phyloP scores from a whole-genome alignment of 2,113 vertebrate genomes.

The Chloebia gouldiae region DNA sequence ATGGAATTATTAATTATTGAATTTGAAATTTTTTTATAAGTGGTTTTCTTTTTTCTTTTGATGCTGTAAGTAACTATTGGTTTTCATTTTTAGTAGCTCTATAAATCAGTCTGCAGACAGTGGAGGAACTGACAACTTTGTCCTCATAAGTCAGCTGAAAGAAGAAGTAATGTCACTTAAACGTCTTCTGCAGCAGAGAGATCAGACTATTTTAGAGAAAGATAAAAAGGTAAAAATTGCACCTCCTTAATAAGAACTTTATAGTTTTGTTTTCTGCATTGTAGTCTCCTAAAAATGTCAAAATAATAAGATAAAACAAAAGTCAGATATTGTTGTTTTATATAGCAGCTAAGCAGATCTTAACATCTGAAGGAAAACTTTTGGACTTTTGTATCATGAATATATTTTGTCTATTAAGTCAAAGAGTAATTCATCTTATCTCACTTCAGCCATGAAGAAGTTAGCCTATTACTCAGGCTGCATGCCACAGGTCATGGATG shows the following conservation, averaged over 20 bases:
- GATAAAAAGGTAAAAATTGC: constrained; percentile 88
- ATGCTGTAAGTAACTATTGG: constrained; percentile 22
- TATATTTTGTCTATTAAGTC: background rate
- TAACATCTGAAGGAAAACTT: background rate
- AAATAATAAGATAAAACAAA: background rate
- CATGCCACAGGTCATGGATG: background rate
- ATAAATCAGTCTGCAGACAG: constrained; percentile 98
- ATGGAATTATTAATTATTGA: constrained; percentile 72
- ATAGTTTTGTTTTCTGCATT: background rate
- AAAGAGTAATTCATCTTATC: background rate
- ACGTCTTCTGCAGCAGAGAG: constrained; percentile 94
- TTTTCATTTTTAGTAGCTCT: constrained; percentile 86
- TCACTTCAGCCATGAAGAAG: background rate
- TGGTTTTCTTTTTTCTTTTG: background rate
- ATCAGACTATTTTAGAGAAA: constrained; percentile 96
- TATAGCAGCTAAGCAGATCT: background rate
- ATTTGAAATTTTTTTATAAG: constrained; percentile 2
- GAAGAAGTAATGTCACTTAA: constrained; percentile 99
- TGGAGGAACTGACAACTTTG: constrained; percentile 98
- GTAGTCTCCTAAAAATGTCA: background rate
- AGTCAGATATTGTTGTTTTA: background rate
- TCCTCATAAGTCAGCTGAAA: constrained; percentile 98
- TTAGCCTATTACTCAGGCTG: background rate
- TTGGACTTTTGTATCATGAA: background rate
- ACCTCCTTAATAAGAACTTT: background rate